A percentile compares a stretch with the other conserved stretches of the same genome.
phyloP scores from a whole-genome alignment of 2,113 vertebrate genomes.

The Neotoma lepida region DNA sequence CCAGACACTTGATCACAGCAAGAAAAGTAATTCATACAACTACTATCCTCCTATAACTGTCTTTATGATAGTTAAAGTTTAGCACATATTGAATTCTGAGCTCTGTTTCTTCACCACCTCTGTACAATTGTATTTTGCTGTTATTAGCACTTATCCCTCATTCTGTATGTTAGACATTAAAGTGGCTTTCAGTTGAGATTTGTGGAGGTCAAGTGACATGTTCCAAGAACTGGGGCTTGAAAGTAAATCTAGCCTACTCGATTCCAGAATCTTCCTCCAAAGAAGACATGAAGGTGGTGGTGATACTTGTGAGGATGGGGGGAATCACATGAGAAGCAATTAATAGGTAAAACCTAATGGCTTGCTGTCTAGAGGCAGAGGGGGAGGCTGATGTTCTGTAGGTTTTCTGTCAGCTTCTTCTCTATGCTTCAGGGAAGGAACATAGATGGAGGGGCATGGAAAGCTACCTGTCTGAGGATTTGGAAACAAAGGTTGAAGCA shows the following conservation, averaged over 20 bases:
- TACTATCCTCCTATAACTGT: too few relatives aligned
- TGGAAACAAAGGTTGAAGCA: neutral
- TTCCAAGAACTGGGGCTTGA: neutral
- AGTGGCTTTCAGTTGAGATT: neutral
- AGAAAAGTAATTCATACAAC: neutral
- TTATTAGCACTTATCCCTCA: neutral
- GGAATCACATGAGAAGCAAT: neutral
- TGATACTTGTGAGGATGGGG: neutral
- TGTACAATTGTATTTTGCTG: neutral
- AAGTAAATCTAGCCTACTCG: neutral
- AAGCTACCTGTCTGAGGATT: slow-evolving; percentile 1
- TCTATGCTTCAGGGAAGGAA: neutral
- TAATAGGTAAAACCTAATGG: neutral
- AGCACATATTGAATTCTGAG: neutral
- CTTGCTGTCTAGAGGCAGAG: neutral
- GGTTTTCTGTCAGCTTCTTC: neutral
- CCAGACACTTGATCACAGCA: neutral
- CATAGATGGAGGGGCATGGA: neutral
- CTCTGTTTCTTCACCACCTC: neutral
- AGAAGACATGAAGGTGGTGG: neutral
- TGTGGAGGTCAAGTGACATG: neutral
- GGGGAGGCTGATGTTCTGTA: neutral
- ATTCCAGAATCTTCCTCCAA: neutral
- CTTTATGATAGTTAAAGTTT: neutral
- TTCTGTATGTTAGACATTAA: neutral